A percentile compares a stretch with the other conserved stretches of the same genome.
Evolutionary conservation across 1,140 invertebrate species (phyloP).

Genomic region (Papilio dardanus): DNA sequence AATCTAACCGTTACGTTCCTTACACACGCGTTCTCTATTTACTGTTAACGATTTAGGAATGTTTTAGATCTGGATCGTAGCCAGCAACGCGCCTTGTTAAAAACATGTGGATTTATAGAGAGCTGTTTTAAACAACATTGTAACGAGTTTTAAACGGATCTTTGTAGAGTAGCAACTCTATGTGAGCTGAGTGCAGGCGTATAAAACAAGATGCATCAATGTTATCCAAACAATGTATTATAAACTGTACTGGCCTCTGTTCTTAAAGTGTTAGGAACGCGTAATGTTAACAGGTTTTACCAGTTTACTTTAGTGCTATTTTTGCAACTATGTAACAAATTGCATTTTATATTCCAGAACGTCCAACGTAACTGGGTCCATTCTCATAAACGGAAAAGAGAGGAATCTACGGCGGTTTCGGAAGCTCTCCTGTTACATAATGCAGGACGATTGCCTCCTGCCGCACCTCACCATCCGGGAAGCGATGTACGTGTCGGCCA

Average conservation of each 20-base stretch:
- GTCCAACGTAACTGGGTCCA: constrained; percentile 89
- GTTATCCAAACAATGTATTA: background rate
- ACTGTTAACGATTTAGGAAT: constrained; percentile 41
- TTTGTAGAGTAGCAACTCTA: background rate
- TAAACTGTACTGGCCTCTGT: background rate
- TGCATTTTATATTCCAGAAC: constrained; percentile 83
- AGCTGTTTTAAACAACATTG: constrained; percentile 10
- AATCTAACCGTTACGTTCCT: background rate
- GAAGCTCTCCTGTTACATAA: constrained; percentile 97
- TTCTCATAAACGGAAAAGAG: constrained; percentile 92
- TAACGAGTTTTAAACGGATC: constrained; percentile 37
- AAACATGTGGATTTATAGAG: constrained; percentile 8
- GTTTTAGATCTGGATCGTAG: constrained; percentile 41
- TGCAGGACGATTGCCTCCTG: constrained; percentile 96
- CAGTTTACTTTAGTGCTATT: background rate
- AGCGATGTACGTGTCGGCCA: constrained; percentile 95
- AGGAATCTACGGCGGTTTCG: constrained; percentile 93
- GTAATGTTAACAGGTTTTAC: too few species aligned
- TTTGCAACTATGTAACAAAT: background rate
- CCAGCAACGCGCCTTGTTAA: constrained; percentile 35
- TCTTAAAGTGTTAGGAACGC: too few species aligned
- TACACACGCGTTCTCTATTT: constrained; percentile 27
- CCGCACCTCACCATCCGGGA: constrained; percentile 94
- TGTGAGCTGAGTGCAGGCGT: background rate
- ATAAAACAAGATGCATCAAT: background rate